Evolutionary conservation across 2,113 vertebrate species (phyloP).

Genomic region (Nannospalax galili): DNA sequence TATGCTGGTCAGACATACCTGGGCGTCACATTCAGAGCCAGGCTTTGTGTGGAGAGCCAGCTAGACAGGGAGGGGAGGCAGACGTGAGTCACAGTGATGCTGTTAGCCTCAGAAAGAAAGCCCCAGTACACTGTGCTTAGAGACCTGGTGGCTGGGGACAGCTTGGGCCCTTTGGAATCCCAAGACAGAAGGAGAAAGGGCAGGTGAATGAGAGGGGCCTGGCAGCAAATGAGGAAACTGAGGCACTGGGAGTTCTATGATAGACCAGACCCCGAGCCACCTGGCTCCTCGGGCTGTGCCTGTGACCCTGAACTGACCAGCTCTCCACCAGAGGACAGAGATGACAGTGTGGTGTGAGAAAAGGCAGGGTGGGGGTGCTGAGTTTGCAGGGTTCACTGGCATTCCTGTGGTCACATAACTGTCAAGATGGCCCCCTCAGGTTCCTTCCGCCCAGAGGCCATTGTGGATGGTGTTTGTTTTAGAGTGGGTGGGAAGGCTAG

Average conservation of each 20-base stretch:
- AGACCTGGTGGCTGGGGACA: neutral
- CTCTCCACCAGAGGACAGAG: neutral
- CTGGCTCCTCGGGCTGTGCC: neutral
- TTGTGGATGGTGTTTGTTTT: neutral
- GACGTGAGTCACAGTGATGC: neutral
- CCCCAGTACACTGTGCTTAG: fast-evolving
- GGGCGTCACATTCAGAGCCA: neutral
- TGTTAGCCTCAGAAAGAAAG: neutral
- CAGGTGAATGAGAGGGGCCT: neutral
- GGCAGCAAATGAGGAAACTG: neutral
- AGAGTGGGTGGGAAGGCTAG: neutral
- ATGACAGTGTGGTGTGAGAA: neutral
- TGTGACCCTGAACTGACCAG: neutral
- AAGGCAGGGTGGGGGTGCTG: neutral
- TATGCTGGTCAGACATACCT: neutral
- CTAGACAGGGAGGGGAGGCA: neutral
- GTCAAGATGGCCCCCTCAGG: neutral
- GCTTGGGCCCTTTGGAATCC: neutral
- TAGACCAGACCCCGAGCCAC: no score
- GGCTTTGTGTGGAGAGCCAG: fast-evolving
- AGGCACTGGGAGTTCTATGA: neutral
- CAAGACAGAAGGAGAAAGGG: no score
- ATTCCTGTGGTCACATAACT: no score
- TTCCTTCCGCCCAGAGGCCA: neutral
- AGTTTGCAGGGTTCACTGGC: fast-evolving